Evolutionary conservation across 2,888 invertebrate genomes (phyloP).

Genomic region (Mactromeris polynyma): DNA sequence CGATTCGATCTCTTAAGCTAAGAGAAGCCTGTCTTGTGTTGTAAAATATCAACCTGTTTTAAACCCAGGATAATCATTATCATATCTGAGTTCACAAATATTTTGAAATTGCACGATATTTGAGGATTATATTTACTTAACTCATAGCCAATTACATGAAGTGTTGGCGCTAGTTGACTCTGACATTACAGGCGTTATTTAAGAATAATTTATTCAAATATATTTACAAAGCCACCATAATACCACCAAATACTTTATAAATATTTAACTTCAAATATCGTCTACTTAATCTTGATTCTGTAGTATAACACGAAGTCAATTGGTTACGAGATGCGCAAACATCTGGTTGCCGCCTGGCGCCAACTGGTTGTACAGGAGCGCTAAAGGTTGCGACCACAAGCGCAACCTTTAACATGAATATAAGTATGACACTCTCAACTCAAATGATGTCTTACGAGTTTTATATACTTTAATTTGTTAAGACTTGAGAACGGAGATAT

Average conservation of each 20-base stretch:
- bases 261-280: background rate
- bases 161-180: background rate
- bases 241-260: constrained; percentile 5
- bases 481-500: background rate
- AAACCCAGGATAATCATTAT: background rate
- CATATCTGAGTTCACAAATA: background rate
- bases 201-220: background rate
- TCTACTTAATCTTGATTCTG: background rate
- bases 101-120: background rate
- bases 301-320: constrained; percentile 3
- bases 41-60: too few species aligned
- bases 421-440: background rate
- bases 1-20: too few species aligned
- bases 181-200: background rate
- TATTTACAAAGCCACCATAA: background rate
- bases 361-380: background rate
- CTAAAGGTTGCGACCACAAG: background rate
- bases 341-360: background rate
- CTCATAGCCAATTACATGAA: background rate
- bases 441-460: background rate
- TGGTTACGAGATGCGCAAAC: background rate
- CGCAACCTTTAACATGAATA: background rate
- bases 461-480: background rate
- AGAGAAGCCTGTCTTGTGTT: too few species aligned
- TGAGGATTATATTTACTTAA: background rate